phyloP scores from a whole-genome alignment of 30 jellyfish, hydroid and myxozoan species.

The Aurelia coerulea region DNA sequence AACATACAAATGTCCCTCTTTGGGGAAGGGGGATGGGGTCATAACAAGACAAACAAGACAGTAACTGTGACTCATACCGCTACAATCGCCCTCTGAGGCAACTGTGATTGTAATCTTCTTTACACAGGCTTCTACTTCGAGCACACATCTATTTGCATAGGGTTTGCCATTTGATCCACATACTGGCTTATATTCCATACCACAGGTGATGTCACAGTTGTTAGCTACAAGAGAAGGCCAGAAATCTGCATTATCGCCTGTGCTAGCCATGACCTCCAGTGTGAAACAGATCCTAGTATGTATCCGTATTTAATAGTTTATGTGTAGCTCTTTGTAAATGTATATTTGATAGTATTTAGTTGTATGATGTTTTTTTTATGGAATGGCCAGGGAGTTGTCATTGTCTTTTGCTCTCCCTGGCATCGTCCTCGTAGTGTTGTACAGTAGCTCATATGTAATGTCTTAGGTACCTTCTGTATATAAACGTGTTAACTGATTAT shows the following conservation, averaged over 20 bases:
- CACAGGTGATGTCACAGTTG: slow-evolving; percentile 6
- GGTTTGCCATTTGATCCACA: slow-evolving; percentile 48
- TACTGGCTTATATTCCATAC: slow-evolving; percentile 20
- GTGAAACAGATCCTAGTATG: too few relatives aligned
- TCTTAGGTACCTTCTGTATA: not conserved
- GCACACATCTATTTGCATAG: not conserved
- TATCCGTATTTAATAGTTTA: too few relatives aligned
- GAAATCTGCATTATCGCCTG: not conserved
- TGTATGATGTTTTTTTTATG: too few relatives aligned
- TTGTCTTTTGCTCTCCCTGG: too few relatives aligned
- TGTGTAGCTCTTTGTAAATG: too few relatives aligned
- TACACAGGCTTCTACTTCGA: slow-evolving; percentile 28
- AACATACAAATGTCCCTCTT: too few relatives aligned
- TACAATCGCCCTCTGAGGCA: slow-evolving; percentile 32
- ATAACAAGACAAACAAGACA: too few relatives aligned
- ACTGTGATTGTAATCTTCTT: slow-evolving; percentile 25
- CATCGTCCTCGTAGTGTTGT: too few relatives aligned
- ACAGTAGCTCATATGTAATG: not conserved
- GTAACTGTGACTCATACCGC: not conserved
- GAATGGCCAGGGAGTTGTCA: too few relatives aligned
- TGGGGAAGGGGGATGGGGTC: too few relatives aligned
- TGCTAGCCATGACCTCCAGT: not conserved
- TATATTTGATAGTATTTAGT: too few relatives aligned
- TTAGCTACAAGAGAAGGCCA: not conserved
- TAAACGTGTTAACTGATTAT: too few relatives aligned